Conservation (phyloP, 2,888 invertebrate species). For the Hemithea aestivaria region DNA sequence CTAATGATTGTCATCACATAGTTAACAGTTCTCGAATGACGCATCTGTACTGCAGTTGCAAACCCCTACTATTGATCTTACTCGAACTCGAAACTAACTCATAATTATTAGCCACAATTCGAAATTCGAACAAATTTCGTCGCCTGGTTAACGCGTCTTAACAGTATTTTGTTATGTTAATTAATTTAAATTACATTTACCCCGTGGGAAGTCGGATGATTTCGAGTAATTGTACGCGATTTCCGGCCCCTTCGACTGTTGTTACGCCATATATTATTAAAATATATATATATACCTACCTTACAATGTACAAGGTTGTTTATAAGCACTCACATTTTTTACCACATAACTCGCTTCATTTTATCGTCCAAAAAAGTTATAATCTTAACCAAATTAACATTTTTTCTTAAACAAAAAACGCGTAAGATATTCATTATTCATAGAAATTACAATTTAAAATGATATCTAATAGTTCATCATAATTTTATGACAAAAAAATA, state of each 20-base stretch:
- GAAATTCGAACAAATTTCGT: slow-evolving; percentile 4
- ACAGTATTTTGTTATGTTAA: slow-evolving; percentile 41
- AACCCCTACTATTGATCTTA: slow-evolving; percentile 10
- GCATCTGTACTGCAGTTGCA: slow-evolving; percentile 16
- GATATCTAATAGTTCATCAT: no score
- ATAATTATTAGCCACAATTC: background rate
- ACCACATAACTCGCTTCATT: no score
- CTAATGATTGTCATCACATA: slow-evolving; percentile 8
- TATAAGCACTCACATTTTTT: no score
- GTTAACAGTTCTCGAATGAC: slow-evolving; percentile 11
- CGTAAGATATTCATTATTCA: no score
- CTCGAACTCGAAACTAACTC: slow-evolving; percentile 7
- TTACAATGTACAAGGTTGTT: no score
- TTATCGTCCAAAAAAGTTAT: no score
- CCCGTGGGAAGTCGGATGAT: slow-evolving; percentile 38
- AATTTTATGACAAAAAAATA: no score
- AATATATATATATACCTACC: no score
- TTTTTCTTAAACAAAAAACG: no score
- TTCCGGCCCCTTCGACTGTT: slow-evolving; percentile 21
- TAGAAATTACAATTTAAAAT: no score
- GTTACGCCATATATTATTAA: slow-evolving; percentile 9
- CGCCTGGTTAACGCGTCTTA: slow-evolving; percentile 5
- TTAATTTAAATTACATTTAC: slow-evolving; percentile 44
- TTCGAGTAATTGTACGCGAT: slow-evolving; percentile 31
- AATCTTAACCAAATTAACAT: no score